phyloP scores from a whole-genome alignment of 1,140 invertebrate species.

The Bilobella aurantiaca region DNA sequence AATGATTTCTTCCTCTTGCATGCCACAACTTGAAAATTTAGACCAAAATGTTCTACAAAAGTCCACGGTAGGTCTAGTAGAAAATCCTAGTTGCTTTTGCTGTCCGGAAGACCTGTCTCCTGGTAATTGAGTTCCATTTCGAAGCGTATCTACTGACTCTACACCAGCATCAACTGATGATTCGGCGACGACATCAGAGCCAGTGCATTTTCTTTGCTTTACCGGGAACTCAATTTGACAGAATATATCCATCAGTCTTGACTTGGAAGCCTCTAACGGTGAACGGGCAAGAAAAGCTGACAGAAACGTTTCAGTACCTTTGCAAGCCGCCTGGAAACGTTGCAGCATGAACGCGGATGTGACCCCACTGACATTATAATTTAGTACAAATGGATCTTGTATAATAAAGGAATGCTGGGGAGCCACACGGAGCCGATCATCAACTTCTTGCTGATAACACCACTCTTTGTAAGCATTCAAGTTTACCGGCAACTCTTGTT shows the following conservation, averaged over 20 bases:
- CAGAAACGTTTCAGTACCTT: not conserved
- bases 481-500: constrained; percentile 35
- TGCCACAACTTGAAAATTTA: too few relatives aligned
- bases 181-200: not conserved
- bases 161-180: too few relatives aligned
- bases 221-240: not conserved
- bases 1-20: too few relatives aligned
- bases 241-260: not conserved
- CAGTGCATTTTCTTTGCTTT: not conserved
- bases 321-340: not conserved
- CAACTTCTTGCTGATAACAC: constrained; percentile 30
- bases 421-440: constrained; percentile 29
- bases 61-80: too few relatives aligned
- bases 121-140: too few relatives aligned
- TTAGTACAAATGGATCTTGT: constrained; percentile 44
- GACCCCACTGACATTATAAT: constrained; percentile 38
- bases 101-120: too few relatives aligned
- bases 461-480: constrained; percentile 37
- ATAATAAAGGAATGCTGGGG: constrained; percentile 36
- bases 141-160: too few relatives aligned
- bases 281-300: not conserved
- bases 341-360: not conserved
- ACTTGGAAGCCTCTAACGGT: not conserved
- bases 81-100: too few relatives aligned
- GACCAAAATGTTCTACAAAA: too few relatives aligned